A percentile compares a stretch with the other conserved stretches of the same genome.
These are phyloP conservation scores for Monochamus saltuarius DNA, from an alignment of 1,140 invertebrate species.

Conservation along the genomic window DNA sequence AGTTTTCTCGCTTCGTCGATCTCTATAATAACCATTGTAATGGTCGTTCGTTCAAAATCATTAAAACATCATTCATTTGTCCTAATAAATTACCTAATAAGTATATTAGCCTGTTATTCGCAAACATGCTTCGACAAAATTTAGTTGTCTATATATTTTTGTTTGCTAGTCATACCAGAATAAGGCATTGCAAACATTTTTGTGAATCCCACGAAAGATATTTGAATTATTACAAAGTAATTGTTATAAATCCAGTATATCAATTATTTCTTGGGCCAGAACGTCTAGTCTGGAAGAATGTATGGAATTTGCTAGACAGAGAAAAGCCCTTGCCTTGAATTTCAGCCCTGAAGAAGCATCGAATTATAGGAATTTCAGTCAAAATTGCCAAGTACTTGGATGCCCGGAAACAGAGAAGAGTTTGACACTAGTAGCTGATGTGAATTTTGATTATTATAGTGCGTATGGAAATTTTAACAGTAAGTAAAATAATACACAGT, in stretches of 20 bases:
- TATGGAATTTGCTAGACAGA: slow-evolving; percentile 57
- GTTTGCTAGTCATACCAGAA: too few species aligned
- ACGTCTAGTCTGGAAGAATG: slow-evolving; percentile 50
- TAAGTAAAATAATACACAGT: slow-evolving; percentile 47
- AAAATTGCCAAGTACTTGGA: slow-evolving; percentile 54
- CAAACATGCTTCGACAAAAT: too few species aligned
- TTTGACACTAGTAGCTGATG: slow-evolving; percentile 54
- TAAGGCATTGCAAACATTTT: too few species aligned
- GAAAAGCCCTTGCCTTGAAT: slow-evolving; percentile 64
- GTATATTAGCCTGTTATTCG: too few species aligned
- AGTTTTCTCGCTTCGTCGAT: too few species aligned
- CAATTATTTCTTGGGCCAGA: slow-evolving; percentile 27
- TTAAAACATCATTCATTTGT: too few species aligned
- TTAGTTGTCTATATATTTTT: too few species aligned
- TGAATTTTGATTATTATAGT: slow-evolving; percentile 62
- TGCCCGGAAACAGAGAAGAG: slow-evolving; percentile 61
- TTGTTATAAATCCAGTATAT: slow-evolving; percentile 33
- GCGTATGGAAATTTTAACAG: slow-evolving; percentile 56
- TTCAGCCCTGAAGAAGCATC: slow-evolving; percentile 53
- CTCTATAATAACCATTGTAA: too few species aligned
- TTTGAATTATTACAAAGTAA: slow-evolving; percentile 35
- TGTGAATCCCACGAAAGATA: not conserved
- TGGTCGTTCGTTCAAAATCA: too few species aligned
- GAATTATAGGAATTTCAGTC: slow-evolving; percentile 14
- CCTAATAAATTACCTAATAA: too few species aligned